A percentile compares a stretch with the other conserved stretches of the same genome.
Conservation (phyloP, 2,113 vertebrate species). For the Bostrychus sinensis region DNA sequence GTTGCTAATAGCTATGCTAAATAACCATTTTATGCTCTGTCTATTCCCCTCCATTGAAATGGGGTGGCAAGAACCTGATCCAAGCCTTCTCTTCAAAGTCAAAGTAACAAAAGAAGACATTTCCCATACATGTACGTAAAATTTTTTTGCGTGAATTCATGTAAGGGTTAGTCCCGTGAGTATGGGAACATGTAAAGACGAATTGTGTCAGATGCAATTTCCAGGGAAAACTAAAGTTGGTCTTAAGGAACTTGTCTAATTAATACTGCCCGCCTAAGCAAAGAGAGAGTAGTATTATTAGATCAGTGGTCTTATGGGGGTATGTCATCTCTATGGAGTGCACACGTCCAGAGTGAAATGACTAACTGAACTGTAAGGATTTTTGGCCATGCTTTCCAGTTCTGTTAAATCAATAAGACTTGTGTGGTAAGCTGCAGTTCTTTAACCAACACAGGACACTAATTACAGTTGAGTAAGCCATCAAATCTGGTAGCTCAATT, state of each 20-base stretch:
- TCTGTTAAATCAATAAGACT: slow-evolving; percentile 38
- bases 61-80: too few relatives aligned
- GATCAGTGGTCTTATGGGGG: slow-evolving; percentile 53
- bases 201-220: slow-evolving; percentile 72
- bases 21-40: too few relatives aligned
- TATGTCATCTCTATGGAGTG: slow-evolving; percentile 50
- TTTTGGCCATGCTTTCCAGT: slow-evolving; percentile 29
- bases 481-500: slow-evolving; percentile 37
- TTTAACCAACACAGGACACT: slow-evolving; percentile 25
- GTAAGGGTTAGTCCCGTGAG: slow-evolving; percentile 56
- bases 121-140: too few relatives aligned
- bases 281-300: slow-evolving; percentile 74
- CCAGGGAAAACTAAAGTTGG: slow-evolving; percentile 70
- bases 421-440: slow-evolving; percentile 47
- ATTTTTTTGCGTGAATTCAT: too few relatives aligned
- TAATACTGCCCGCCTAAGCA: slow-evolving; percentile 66
- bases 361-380: slow-evolving; percentile 40
- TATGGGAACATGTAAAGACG: slow-evolving; percentile 28
- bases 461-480: slow-evolving; percentile 53
- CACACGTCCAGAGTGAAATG: slow-evolving; percentile 51
- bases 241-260: slow-evolving; percentile 75
- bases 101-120: too few relatives aligned
- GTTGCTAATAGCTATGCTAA: too few relatives aligned
- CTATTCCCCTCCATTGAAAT: too few relatives aligned
- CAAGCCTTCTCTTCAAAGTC: too few relatives aligned